Evolutionary conservation across 1,140 invertebrate genomes (phyloP), one percentile per base, ranked within the genome.

Genomic region (Platyura marginata): DNA sequence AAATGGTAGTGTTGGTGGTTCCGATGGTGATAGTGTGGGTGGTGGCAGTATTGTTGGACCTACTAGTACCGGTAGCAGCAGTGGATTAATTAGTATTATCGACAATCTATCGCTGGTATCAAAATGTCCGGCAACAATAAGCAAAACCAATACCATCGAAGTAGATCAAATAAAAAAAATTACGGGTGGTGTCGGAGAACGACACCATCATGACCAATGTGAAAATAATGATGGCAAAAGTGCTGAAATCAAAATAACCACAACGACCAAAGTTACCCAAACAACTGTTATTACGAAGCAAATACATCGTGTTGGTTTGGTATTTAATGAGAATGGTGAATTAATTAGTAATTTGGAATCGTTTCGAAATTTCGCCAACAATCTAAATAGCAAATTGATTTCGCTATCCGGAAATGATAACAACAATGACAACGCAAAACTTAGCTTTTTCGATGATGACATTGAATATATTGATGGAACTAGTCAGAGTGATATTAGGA

Each of bases 221-320:
- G 13, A 29, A 29, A 29, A 13, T 29, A 29, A 29, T 13, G 13
- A 44, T 20, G 48, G 39, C n/a, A 50, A 47, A 32, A 48, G 52
- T 3, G 36, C 47, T 0, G 55, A 61, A 44, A 44, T 46, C 20
- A 54, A 44, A 0, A 47, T 49, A 40, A 52, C 45, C 10, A 53
- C 48, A 2, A 58, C 48, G 8, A 56, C 50, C 3, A 41, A 32
- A 13, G 32, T 45, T 4, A 41, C 40, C 10, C 35, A 34, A 40
- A 59, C 53, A 3, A 57, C 51, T 0, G 22, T 42, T 2, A 19
- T 42, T 4, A 59, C 55, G 13, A 49, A 38, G 10, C 36, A 38
- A 36, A 36, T n/a, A 13, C 35, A 56, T 22, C 41, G 57, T 5
- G 50, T 58, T 8, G 50, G 57, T 1, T 55, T 56, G 5, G 47